Percentiles rank a stretch among this genome's conserved stretches.
Conservation (phyloP, 2,888 invertebrate species). For the Anaspis maculata region DNA sequence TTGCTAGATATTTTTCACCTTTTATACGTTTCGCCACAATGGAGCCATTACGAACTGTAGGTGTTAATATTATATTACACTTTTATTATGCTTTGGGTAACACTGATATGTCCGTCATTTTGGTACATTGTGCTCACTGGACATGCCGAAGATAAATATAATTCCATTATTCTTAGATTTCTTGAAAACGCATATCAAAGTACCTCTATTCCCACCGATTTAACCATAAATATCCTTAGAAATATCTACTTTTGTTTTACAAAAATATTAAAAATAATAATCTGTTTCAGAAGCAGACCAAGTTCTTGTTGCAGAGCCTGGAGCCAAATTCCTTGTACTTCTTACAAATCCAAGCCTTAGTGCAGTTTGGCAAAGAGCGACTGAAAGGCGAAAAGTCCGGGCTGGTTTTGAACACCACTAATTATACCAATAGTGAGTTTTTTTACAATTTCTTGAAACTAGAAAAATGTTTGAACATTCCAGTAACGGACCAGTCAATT, state of each 20-base stretch:
- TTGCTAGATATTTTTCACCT: background rate
- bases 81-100: background rate
- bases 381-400: slow-evolving; percentile 64
- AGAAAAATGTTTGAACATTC: too few species aligned
- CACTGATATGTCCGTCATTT: background rate
- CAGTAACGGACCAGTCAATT: too few species aligned
- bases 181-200: too few species aligned
- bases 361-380: slow-evolving; percentile 58
- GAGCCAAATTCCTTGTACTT: slow-evolving; percentile 65
- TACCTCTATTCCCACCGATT: too few species aligned
- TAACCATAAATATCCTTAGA: too few species aligned
- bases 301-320: slow-evolving; percentile 56
- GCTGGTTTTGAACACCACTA: slow-evolving; percentile 62
- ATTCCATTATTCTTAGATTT: background rate
- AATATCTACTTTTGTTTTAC: too few species aligned
- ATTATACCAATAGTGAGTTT: slow-evolving; percentile 38
- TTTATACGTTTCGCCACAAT: slow-evolving; percentile 9
- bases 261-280: too few species aligned
- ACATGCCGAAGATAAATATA: background rate
- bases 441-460: background rate
- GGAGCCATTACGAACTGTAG: slow-evolving; percentile 10
- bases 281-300: slow-evolving; percentile 51
- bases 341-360: slow-evolving; percentile 69
- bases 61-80: slow-evolving; percentile 6
- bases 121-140: background rate